Evolutionary conservation across 2,113 vertebrate species (phyloP), one percentile per base, ranked within the genome.

Genomic region (Gyps fulvus): DNA sequence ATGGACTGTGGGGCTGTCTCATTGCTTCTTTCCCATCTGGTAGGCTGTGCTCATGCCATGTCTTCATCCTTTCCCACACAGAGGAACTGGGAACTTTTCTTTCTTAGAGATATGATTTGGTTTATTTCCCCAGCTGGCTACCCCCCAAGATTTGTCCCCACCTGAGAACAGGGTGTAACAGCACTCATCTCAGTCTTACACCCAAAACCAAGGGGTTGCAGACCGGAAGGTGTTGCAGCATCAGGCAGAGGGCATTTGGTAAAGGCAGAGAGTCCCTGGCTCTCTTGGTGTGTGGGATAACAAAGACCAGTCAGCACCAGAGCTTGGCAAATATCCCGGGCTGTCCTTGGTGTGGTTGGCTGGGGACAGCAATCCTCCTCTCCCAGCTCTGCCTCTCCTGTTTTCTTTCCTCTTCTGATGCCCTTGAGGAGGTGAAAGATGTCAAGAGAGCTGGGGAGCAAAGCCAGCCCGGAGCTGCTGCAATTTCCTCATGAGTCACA

Each of bases 271-370:
- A 22, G 45, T 54, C 57, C 40, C 66, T 83, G 55, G 38, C 34
- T 76, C 9, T 54, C n/a, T 42, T 6, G n/a, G 27, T n/a, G 6
- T n/a, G 43, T 15, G 55, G 34, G 62, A 57, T n/a, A 17, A 34
- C 6, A 3, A 63, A 43, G n/a, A 69, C 6, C 77, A 67, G 47
- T 17, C 49, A 61, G 49, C 40, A 73, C 13, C 80, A 89, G 34
- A 71, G 42, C 27, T 2, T 83, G 42, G 52, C 38, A 70, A 50
- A n/a, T 12, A 4, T 49, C 38, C n/a, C 0, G 0, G 62, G 22
- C 29, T 79, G 49, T 45, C 25, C 80, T 70, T 42, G 61, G 19
- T 18, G 19, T 1, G 9, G 45, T 12, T 70, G 66, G 57, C 40
- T 50, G 55, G 27, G 49, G 26, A 52, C 59, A 82, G 52, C 22